Base-by-base conservation (phyloP, 2,113 vertebrate species). In the Calyptommatus sinebrachiatus region DNA sequence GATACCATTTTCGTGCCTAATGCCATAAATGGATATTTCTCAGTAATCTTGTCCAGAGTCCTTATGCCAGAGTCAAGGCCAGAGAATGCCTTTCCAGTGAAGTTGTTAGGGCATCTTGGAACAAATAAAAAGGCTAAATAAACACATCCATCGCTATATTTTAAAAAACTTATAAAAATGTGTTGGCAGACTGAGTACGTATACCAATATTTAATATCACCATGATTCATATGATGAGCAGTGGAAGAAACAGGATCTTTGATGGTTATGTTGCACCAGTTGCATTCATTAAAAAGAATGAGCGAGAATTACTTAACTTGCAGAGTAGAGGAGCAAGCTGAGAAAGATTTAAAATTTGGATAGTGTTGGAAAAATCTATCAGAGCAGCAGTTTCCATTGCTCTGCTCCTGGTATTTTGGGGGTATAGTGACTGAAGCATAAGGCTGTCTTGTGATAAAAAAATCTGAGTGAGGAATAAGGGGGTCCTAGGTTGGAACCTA, bases 1-100 rank as follows among this genome's bases (percentile, higher is more conserved):
- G 67, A 83, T 90, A 82, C 1, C 1, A 62, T 87, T 89, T 90
- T 84, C 69, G 67, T 29, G 66, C 63, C 85, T 1, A 2, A 86
- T 84, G 45, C 79, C 85, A 91, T 89, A 88, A 89, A 86, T 91
- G 90, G 87, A 74, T 68, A 14, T 88, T 86, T 75, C 78, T 88
- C 57, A 88, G 76, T 81, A 71, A 88, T 77, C 1, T 7, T 31
- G 70, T 66, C 76, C 29, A 63, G 81, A 80, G 74, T 26, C 81
- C 67, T 87, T 77, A 53, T 76, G 70, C 66, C 77, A 71, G 76
- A 82, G 87, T 71, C 26, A 66, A 76, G 20, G 80, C 35, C 0
- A 65, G n/a, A 84, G 75, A 85, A 86, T 84, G 26, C 12, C 45
- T 28, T 83, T 82, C 22, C 48, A 80, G 4, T 85, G 73, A 81